Evolutionary conservation across 2,888 invertebrate genomes (phyloP).

Genomic region (Epirrita christyi): DNA sequence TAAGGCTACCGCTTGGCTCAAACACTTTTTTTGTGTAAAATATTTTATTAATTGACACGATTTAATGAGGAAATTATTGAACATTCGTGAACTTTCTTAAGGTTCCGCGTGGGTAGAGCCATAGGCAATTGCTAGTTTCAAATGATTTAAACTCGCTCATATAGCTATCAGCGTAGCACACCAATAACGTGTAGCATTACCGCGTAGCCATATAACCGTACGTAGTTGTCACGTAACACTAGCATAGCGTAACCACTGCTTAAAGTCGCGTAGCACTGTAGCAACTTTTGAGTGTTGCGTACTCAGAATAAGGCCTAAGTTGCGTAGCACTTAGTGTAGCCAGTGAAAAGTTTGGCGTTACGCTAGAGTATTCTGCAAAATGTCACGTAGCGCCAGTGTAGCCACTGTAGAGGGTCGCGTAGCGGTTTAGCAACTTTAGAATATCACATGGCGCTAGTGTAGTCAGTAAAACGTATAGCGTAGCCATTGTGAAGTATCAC

Average conservation of each 20-base stretch:
- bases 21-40: no score
- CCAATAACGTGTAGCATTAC: background rate
- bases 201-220: background rate
- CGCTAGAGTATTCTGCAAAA: no score
- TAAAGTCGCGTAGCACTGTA: no score
- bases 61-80: no score
- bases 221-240: background rate
- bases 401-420: background rate
- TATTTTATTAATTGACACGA: no score
- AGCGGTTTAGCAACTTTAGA: background rate
- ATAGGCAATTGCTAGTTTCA: no score
- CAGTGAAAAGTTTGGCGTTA: background rate
- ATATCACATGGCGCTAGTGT: background rate
- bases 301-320: no score
- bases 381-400: background rate
- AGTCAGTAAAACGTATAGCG: background rate
- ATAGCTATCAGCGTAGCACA: background rate
- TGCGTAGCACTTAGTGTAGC: background rate
- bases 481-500: no score
- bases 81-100: no score
- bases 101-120: no score
- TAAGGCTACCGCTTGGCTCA: no score
- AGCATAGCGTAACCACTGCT: background rate
- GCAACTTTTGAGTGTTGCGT: background rate
- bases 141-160: no score